These are phyloP conservation scores for Spinus olivaceus DNA, from an alignment of 2,797 vertebrate genomes.

Conservation along the genomic window DNA sequence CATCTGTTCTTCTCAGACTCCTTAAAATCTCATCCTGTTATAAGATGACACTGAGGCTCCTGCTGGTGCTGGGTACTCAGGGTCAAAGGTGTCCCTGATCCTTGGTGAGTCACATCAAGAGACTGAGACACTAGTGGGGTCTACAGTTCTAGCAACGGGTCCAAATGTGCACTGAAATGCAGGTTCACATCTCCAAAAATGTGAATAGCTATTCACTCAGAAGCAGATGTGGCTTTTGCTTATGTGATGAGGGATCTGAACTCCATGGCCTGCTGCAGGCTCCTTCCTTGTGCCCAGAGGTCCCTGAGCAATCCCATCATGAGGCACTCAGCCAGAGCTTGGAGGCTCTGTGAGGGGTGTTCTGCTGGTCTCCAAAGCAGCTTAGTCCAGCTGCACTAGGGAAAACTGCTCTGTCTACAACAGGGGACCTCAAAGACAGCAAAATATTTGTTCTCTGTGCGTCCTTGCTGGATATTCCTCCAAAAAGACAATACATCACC, in stretches of 20 bases:
- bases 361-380: accelerated
- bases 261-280: accelerated
- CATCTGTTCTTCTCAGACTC: neutral
- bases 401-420: neutral
- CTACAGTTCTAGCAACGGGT: neutral
- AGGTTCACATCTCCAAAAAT: neutral
- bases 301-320: accelerated
- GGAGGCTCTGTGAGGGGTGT: neutral
- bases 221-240: neutral
- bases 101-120: accelerated
- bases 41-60: neutral
- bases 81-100: neutral
- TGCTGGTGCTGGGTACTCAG: too few species aligned
- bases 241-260: neutral
- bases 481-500: neutral
- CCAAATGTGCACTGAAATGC: neutral
- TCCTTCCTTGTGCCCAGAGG: neutral
- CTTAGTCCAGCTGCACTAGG: accelerated
- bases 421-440: neutral
- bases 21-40: neutral
- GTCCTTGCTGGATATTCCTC: neutral
- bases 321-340: neutral
- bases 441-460: neutral
- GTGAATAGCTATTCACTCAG: neutral
- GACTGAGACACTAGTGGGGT: neutral